Base-by-base conservation (phyloP, 2,797 vertebrate species). In the Hydrophis major region DNA sequence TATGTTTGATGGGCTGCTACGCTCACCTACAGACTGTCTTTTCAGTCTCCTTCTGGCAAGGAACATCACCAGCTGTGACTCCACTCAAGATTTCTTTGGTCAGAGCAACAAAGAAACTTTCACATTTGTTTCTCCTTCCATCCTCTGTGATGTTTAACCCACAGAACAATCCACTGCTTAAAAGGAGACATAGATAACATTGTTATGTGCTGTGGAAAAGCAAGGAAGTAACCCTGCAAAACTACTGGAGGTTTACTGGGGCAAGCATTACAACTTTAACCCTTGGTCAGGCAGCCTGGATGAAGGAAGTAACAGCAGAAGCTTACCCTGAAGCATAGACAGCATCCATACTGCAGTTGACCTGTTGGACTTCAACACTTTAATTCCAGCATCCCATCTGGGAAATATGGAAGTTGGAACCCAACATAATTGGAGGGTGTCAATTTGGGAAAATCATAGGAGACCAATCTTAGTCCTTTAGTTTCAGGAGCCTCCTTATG, bases 121-220 rank as follows among this genome's bases (percentile, higher is more conserved):
- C 27, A 8, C 0, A 47, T 47, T n/a, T 59, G 32, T 87, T 87
- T 47, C 86, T 47, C 42, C 66, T 32, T 69, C 78, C 55, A 1
- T 86, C 37, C n/a, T 53, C 55, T 89, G 69, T 83, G 91, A 89
- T 55, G 47, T 87, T 92, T 94, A 89, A 92, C 87, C 55, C 47
- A 74, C 53, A 47, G 32, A 37, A 89, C 93, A 94, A 94, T 93
- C 57, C 27, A 28, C 47, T 60, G 89, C 91, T 25, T 22, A 91
- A 53, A 78, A 78, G 57, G 78, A 74, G 66, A 60, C 22, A 69
- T 27, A 91, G 92, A 94, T 92, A 93, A 91, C 87, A 93, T 93
- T 93, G 92, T 93, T 91, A 2, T 32, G n/a, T 69, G n/a, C n/a
- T 10, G 56, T n/a, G 50, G 87, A 86, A 59, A 37, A 88, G 27